Evolutionary conservation across 92 coral and sea anemone species (phyloP), one percentile per base, ranked within the genome.

Genomic region (Epizoanthus rinbou): DNA sequence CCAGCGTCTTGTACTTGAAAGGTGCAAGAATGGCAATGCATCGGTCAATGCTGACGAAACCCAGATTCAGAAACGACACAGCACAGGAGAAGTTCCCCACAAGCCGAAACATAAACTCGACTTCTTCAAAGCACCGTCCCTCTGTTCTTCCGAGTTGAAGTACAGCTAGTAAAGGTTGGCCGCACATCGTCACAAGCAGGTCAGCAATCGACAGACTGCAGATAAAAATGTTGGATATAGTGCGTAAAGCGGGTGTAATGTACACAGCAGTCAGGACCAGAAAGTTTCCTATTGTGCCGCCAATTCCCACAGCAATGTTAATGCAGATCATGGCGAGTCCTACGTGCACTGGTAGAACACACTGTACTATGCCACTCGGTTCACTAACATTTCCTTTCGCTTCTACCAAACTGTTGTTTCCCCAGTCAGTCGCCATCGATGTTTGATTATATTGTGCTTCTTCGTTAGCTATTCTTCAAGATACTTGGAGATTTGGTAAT

Each of bases 11-110:
- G 69, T 76, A 76, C 23, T 58, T 6, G 28, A 76, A 47, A 3
- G 90, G 90, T 57, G 74, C 60, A 24, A 81, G 33, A 41, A 87
- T 64, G 52, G 90, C 90, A 16, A 81, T 45, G 35, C 84, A 71
- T 14, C 90, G 82, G 35, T 87, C 90, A 31, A 87, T 63, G 69
- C 86, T 87, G 50, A 87, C 79, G 43, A 75, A 81, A 73, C 86
- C 60, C 45, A 87, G 63, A 45, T 71, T 74, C 25, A 87, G 80
- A 73, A 87, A 81, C 57, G 90, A 87, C 1, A 85, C 83, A 35
- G 86, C 90, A 21, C 90, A 87, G 71, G 90, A 87, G 47, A 87
- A 87, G 79, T 87, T 87, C 21, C 90, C 90, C 25, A 81, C 79
- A 18, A 85, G 82, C 4, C 90, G 82, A 64, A 81, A 87, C 7